Base-by-base conservation (phyloP, 1,140 invertebrate species). In the Drosophila repletoides region DNA sequence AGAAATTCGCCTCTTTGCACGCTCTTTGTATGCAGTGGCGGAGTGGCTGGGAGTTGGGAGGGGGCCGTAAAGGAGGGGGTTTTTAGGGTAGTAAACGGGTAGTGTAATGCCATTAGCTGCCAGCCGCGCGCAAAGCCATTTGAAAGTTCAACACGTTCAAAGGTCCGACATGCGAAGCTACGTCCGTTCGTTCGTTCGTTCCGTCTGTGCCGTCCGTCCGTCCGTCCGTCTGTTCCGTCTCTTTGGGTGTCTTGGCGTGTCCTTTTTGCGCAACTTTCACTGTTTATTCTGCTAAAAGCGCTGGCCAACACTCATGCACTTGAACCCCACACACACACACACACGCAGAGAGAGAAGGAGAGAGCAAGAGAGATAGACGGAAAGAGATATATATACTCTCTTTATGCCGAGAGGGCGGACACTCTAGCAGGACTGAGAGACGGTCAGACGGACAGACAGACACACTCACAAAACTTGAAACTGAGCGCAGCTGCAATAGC, bases 211-310 rank as follows among this genome's bases (percentile, higher is more conserved):
- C 22, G 6, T 17, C 40, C 17, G 31, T 29, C 17, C 3, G 19
- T 14, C 29, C 53, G 10, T 36, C 40, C 36, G 29, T 63, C 3
- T 31, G 7, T 36, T 14, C 28, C 12, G 67, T 46, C 68, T 59
- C 74, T 61, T 59, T 64, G 28, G n/a, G 36, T 81, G 76, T 81
- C 76, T 81, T 81, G 72, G 72, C 76, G 58, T 84, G 70, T 84
- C 74, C 79, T 86, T 84, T 84, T 84, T 84, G 79, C 66, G 70
- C 80, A 84, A 84, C 79, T 84, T 84, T 84, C 79, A 84, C 79
- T 84, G 79, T 84, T 84, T 84, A 84, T 84, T 84, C 80, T 84
- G 79, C 79, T 84, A 84, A 84, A 84, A 84, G 79, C 79, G 79
- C 80, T 75, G 66, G 79, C 79, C 80, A 86, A 84, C 79, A 77